These are phyloP conservation scores for Andrena flavipes DNA, from an alignment of 2,888 invertebrate genomes.

Conservation along the genomic window DNA sequence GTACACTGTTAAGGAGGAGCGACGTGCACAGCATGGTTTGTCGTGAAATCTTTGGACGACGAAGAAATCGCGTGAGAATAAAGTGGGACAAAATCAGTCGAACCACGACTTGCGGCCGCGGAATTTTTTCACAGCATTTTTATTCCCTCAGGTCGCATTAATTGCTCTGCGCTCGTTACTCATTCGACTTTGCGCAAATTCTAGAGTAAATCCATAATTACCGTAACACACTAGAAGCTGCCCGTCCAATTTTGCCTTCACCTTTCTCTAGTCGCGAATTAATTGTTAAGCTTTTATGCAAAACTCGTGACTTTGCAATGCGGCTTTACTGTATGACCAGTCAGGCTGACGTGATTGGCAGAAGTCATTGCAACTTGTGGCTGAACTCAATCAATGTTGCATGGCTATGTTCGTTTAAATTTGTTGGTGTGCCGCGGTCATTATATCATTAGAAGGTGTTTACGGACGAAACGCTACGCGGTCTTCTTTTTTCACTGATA, in stretches of 20 bases:
- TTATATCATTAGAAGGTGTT: constrained; percentile 60
- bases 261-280: background rate
- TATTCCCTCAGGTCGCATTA: constrained; percentile 37
- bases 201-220: constrained; percentile 21
- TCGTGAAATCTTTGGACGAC: background rate
- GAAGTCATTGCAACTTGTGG: background rate
- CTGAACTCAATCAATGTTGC: background rate
- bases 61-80: constrained; percentile 4
- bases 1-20: too few species aligned
- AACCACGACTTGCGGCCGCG: constrained; percentile 16
- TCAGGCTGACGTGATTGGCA: background rate
- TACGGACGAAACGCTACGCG: constrained; percentile 57
- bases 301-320: background rate
- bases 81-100: background rate
- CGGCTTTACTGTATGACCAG: background rate
- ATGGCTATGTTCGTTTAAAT: background rate
- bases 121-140: constrained; percentile 37
- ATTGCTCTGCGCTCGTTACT: constrained; percentile 54
- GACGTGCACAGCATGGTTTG: background rate
- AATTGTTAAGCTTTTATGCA: background rate
- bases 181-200: constrained; percentile 39
- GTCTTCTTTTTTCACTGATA: constrained; percentile 47
- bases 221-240: background rate
- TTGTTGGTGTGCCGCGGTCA: constrained; percentile 55
- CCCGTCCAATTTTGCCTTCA: background rate